Base-by-base conservation (phyloP, 1,140 invertebrate genomes). In the Lepidurus apus region DNA sequence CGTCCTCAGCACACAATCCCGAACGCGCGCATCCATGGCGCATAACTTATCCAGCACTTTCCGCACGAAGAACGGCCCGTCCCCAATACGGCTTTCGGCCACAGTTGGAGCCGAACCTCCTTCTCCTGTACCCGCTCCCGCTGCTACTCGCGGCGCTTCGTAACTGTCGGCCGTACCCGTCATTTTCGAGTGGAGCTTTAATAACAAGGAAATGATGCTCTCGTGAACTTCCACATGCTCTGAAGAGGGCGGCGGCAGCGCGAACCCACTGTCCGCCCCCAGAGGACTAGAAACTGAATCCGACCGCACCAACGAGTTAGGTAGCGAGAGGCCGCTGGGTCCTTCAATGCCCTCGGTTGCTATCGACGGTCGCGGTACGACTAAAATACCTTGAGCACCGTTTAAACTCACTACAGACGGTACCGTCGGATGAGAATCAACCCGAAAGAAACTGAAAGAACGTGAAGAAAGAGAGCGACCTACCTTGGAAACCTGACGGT, bases 131-230 rank as follows among this genome's bases (percentile, higher is more conserved):
- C 79, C 82, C 86, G 80, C 80, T 82, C 83, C 83, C 81, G 74
- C 76, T 80, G 17, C 42, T 80, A 26, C 77, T 74, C 74, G 78
- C 79, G 79, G 81, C 81, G 43, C 75, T 81, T 88, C 88, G 82
- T 90, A 97, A 80, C 93, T 95, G 83, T 96, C 93, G 7, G 93
- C 89, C 47, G 90, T 87, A 6, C 92, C 93, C 0, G 93, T 93
- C 13, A 98, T 85, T 84, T 97, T 95, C 0, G 94, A 94, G 85
- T 98, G 95, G n/a, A 98, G 87, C 85, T 95, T 96, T 10, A 98
- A 86, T 34, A 98, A 86, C 47, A 98, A 86, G 0, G 95, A 95
- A 80, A 98, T 91, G 76, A 98, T 94, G 79, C 94, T 97, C 85
- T 98, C 96, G 81, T 95, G 93, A 21, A 94, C 87, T 78, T 90